phyloP scores from a whole-genome alignment of 2,797 vertebrate genomes.

The Emydoidea blandingii region DNA sequence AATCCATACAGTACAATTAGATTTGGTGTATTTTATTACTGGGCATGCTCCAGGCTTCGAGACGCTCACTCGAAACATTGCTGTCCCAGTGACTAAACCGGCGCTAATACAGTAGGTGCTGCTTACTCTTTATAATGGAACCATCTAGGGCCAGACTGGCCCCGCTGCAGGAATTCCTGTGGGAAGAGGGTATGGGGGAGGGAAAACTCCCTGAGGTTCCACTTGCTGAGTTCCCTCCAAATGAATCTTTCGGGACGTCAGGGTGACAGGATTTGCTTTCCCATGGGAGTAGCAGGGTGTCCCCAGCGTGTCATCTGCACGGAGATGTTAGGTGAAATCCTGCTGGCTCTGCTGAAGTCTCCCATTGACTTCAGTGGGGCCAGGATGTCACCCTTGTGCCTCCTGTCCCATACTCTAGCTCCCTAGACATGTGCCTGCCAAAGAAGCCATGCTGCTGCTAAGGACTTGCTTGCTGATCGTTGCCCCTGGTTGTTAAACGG shows the following conservation, averaged over 20 bases:
- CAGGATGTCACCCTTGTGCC: not conserved
- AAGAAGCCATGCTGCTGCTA: not conserved
- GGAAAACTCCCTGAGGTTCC: not conserved
- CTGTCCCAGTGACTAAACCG: not conserved
- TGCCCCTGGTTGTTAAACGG: not conserved
- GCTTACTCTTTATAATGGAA: not conserved
- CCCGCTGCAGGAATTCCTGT: not conserved
- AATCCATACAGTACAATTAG: constrained; percentile 71
- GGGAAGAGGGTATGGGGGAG: not conserved
- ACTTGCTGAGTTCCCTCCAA: not conserved
- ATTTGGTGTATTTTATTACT: constrained; percentile 68
- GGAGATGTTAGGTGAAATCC: not conserved
- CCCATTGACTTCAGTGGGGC: accelerated
- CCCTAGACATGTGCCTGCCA: not conserved
- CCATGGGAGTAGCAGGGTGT: not conserved
- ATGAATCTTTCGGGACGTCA: not conserved
- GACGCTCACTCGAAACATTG: not conserved
- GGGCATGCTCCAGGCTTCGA: not conserved
- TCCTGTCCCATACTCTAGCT: not conserved
- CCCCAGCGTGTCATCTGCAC: accelerated
- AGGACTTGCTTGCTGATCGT: accelerated
- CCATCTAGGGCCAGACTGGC: not conserved
- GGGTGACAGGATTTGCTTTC: accelerated
- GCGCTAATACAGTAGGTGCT: not conserved
- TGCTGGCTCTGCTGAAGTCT: not conserved